Evolutionary conservation across 2,113 vertebrate species (phyloP).

Genomic region (Brienomyrus longianalis): DNA sequence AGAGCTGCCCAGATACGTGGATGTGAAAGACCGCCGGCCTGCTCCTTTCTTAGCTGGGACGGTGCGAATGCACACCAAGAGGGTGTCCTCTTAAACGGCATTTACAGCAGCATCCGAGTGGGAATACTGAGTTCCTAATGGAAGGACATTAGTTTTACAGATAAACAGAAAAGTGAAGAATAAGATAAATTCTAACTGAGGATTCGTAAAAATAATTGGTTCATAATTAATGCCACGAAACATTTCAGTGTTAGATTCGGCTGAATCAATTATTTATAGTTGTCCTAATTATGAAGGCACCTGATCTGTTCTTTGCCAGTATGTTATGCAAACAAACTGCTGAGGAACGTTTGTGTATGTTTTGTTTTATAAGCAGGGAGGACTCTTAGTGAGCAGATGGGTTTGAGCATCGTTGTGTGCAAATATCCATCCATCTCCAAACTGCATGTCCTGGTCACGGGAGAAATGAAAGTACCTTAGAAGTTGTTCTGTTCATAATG

Average conservation of each 20-base stretch:
- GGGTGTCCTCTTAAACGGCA: background rate
- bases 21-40: background rate
- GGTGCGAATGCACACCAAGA: background rate
- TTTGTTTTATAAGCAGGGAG: background rate
- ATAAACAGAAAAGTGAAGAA: background rate
- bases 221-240: background rate
- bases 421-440: background rate
- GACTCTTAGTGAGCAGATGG: background rate
- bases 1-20: background rate
- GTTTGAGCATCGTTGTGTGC: background rate
- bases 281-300: background rate
- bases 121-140: background rate
- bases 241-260: background rate
- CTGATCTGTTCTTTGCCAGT: background rate
- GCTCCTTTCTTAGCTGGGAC: background rate
- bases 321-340: background rate
- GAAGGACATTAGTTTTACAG: background rate
- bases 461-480: background rate
- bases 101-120: background rate
- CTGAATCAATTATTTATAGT: constrained; percentile 12
- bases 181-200: background rate
- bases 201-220: constrained; percentile 1
- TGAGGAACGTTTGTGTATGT: background rate
- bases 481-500: background rate
- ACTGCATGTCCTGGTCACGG: background rate